A percentile compares a stretch with the other conserved stretches of the same genome.
Conservation (phyloP, 2,113 vertebrate species). For the Larimichthys crocea region DNA sequence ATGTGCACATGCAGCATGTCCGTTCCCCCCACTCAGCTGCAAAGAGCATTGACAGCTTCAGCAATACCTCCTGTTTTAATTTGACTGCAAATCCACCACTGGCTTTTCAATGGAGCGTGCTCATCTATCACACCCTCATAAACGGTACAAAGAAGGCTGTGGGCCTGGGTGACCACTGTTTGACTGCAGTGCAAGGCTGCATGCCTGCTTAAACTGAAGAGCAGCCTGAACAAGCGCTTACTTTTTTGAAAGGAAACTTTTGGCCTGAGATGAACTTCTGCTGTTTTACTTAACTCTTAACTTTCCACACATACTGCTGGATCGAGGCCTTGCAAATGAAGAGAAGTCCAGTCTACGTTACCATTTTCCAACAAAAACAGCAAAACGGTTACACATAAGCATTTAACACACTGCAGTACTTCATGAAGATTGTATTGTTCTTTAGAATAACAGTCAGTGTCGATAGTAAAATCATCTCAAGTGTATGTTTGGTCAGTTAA, state of each 20-base stretch:
- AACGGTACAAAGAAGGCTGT: conserved; percentile 51
- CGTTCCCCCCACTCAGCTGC: conserved; percentile 58
- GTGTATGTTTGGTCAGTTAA: neutral
- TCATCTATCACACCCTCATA: conserved; percentile 62
- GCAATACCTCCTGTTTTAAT: conserved; percentile 70
- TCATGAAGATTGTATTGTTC: neutral
- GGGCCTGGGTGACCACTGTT: conserved; percentile 60
- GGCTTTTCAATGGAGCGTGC: conserved; percentile 69
- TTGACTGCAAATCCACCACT: conserved; percentile 62
- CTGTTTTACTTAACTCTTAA: conserved; percentile 31
- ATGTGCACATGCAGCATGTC: conserved; percentile 66
- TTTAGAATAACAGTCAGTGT: neutral
- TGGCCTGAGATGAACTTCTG: conserved; percentile 56
- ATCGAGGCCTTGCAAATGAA: neutral
- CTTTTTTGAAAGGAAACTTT: conserved; percentile 55
- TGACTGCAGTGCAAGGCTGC: conserved; percentile 53
- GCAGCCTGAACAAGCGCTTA: conserved; percentile 46
- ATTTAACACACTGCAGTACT: neutral
- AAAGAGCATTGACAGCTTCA: conserved; percentile 60
- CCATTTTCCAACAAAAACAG: neutral
- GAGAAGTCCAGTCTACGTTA: neutral
- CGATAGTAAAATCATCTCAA: too few relatives aligned
- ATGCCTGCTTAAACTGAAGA: conserved; percentile 51
- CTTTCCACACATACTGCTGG: conserved; percentile 9
- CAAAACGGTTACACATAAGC: neutral